Evolutionary conservation across 37 sponge, comb jelly and placozoan species (phyloP), one percentile per base, ranked within the genome.

Genomic region (Dysidea cf. avara): DNA sequence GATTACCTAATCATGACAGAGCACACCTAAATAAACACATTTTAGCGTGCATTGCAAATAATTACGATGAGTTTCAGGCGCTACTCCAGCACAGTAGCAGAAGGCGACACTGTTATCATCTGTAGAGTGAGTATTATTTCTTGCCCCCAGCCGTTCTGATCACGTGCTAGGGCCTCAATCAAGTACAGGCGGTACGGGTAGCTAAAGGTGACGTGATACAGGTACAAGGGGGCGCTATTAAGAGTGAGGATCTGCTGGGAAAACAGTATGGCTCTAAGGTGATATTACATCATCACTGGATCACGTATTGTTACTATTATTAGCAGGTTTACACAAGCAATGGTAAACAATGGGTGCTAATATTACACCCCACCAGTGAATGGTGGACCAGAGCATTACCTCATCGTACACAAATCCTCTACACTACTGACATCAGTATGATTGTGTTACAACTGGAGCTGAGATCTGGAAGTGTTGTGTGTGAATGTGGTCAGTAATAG

Each of bases 361-460:
- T 89, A 2, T 56, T 98, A 1, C 90, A 83, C 52, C 93, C 93
- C 20, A 95, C 96, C 31, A 93, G 96, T 20, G 99, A 98, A 71
- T 88, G 94, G 26, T 98, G 99, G 99, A 98, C 99, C 1, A 60
- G 76, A 54, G 47, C 90, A 54, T 87, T 98, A 2, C 96, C 96
- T 7, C 99, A 98, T 66, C 86, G 99, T 2, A 98, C 99, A 13
- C 99, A 98, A 72, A 89, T 98, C 40, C 60, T 98, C 54, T 98
- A 98, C 83, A 46, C 88, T 21, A 76, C 87, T 16, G 95, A 94
- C 50, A 83, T 94, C 69, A 85, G 93, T 60, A 58, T 94, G 34
- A 80, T 94, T 18, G 69, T 81, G 16, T 51, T 86, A 38, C 78
- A 79, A 69, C 81, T 98, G 70, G 93, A 87, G 9, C 75, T 98